Conservation (phyloP, 2,888 invertebrate species). For the Pyrgus malvae region DNA sequence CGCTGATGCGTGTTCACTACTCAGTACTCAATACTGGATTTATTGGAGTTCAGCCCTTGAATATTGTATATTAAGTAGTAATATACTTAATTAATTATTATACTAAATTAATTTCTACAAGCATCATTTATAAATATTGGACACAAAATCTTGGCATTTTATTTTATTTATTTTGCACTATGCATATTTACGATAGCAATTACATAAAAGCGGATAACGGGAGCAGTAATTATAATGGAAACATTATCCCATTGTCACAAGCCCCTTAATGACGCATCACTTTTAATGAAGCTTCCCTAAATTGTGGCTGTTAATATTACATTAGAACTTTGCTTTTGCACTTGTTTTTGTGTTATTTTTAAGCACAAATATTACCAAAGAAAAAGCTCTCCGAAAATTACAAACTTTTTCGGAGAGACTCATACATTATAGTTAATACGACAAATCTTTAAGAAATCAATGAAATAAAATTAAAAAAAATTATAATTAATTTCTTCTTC, state of each 20-base stretch:
- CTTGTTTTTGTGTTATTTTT: too few relatives aligned
- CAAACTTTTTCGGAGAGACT: too few relatives aligned
- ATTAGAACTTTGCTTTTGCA: too few relatives aligned
- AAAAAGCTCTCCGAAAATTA: too few relatives aligned
- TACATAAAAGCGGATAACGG: neutral
- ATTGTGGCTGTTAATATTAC: constrained; percentile 37
- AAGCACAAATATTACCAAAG: too few relatives aligned
- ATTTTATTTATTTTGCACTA: too few relatives aligned
- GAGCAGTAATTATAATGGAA: constrained; percentile 48
- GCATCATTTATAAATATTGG: too few relatives aligned
- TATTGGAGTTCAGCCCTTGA: constrained; percentile 45
- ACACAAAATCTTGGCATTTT: too few relatives aligned
- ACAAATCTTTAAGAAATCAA: too few relatives aligned
- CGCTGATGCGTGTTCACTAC: constrained; percentile 54
- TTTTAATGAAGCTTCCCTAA: constrained; percentile 50
- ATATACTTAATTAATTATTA: neutral
- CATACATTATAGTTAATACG: too few relatives aligned
- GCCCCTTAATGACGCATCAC: constrained; percentile 51
- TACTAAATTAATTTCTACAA: neutral
- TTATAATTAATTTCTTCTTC: too few relatives aligned
- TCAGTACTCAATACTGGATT: constrained; percentile 50
- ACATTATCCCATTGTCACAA: constrained; percentile 53
- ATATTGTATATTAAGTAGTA: constrained; percentile 16
- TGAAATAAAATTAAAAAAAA: too few relatives aligned
- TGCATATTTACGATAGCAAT: neutral